Base-by-base conservation (phyloP, 2,113 vertebrate genomes). In the Sialia sialis region DNA sequence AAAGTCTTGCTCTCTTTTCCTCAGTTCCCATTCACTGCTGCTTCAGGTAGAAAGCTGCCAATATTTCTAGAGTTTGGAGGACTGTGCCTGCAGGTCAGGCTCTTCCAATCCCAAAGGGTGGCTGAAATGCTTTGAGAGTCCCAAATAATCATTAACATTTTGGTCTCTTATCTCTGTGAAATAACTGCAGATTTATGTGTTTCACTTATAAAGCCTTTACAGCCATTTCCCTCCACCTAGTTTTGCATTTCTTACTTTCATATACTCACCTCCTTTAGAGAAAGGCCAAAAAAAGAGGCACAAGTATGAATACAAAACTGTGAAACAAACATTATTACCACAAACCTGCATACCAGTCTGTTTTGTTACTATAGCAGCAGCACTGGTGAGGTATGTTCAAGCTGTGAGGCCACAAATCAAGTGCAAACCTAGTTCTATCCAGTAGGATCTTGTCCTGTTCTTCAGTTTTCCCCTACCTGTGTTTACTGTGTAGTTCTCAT, bases 351-450 rank as follows among this genome's bases (percentile, higher is more conserved):
- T 91, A 84, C 62, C 74, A 66, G 74, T 94, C 90, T 96, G 84
- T 70, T 83, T 84, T 7, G 69, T 98, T 97, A 90, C 96, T 95
- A 63, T 90, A 97, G 95, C 93, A 97, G 96, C 94, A 90, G 92
- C 70, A n/a, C 68, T 79, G 52, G 36, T 81, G 38, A 84, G 92
- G 78, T 90, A 93, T 89, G 49, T 89, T 89, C 90, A 93, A 83
- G 83, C 76, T 76, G 67, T 49, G 68, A 91, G 83, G 91, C 85
- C 85, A 74, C 94, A 96, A 96, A 97, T 95, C 30, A 92, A 95
- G 63, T 32, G 76, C 55, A 89, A 80, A 64, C 38, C 89, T 86
- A 81, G 66, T n/a, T 93, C 72, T 94, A 94, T 94, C 89, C 16
- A 7, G 59, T 82, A 95, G 80, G 84, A 95, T 90, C 68, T 68